phyloP scores from a whole-genome alignment of 2,113 vertebrate genomes.

The Ivindomyrus marchei region DNA sequence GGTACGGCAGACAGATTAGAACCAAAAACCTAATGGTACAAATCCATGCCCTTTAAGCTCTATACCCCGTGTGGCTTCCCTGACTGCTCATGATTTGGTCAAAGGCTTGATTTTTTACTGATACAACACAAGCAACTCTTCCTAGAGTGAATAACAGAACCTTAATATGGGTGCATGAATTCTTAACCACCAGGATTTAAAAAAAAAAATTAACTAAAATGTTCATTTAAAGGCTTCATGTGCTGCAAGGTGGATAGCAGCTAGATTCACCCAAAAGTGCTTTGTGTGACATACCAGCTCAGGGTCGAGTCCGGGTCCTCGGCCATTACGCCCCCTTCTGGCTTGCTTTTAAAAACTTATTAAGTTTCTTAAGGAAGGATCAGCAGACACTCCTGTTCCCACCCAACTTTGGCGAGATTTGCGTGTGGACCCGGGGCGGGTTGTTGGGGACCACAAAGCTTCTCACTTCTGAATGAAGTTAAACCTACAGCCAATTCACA shows the following conservation, averaged over 20 bases:
- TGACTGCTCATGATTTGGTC: neutral
- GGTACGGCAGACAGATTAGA: neutral
- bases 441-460: neutral
- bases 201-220: neutral
- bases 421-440: neutral
- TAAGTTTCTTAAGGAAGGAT: neutral
- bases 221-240: neutral
- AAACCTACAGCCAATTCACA: neutral
- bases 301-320: neutral
- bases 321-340: neutral
- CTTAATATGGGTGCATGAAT: neutral
- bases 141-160: neutral
- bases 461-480: neutral
- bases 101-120: neutral
- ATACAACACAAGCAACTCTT: neutral
- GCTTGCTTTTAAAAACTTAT: neutral
- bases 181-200: neutral
- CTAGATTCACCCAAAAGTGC: neutral
- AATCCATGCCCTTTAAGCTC: neutral
- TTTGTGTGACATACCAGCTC: neutral
- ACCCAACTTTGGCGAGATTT: neutral
- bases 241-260: neutral
- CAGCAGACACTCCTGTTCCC: neutral
- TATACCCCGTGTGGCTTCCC: neutral
- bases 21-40: neutral